Base-by-base conservation (phyloP, 2,888 invertebrate species). In the Caradrina clavipalpis region DNA sequence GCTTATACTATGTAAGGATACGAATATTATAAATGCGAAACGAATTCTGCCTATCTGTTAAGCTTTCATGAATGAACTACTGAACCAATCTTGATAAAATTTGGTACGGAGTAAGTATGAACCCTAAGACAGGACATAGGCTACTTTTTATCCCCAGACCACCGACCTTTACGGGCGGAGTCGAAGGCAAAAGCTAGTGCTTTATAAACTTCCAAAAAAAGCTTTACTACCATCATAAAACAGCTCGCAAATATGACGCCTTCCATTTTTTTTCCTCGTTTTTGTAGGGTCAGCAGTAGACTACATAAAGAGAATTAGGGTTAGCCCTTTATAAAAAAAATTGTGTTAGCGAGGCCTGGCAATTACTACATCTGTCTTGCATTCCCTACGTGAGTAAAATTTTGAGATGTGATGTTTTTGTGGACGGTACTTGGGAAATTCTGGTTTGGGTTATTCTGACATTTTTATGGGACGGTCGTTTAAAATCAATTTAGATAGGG, bases 331-430 rank as follows among this genome's bases (percentile, higher is more conserved):
- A 54, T 51, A 62, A 62, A 74, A 26, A n/a, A 79, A 74, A 4
- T 2, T 60, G 50, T 57, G 47, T 57, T 42, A 50, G 65, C 8
- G 19, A 39, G 22, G 8, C 8, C 22, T 54, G 56, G 57, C 56
- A 76, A 81, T 73, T 70, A 81, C 61, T 71, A 59, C 56, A 59
- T 79, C 55, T 68, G 57, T 73, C 55, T 81, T 79, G 68, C 55
- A 69, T n/a, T 17, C 22, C 31, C 42, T 51, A 76, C 73, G 78
- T 70, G 80, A 59, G 55, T 2, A 63, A 57, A 35, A 67, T 77
- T 57, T 47, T 54, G 42, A 49, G 49, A 55, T 55, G 35, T 31
- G 2, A n/a, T 63, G 62, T 66, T 81, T 73, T 69, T 68, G 58
- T 26, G 7, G 19, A 42, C 19, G 7, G 19, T 69, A 15, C 31